A percentile compares a stretch with the other conserved stretches of the same genome.
Conservation (phyloP, 2,888 invertebrate genomes). For the Parasteatoda lunata region DNA sequence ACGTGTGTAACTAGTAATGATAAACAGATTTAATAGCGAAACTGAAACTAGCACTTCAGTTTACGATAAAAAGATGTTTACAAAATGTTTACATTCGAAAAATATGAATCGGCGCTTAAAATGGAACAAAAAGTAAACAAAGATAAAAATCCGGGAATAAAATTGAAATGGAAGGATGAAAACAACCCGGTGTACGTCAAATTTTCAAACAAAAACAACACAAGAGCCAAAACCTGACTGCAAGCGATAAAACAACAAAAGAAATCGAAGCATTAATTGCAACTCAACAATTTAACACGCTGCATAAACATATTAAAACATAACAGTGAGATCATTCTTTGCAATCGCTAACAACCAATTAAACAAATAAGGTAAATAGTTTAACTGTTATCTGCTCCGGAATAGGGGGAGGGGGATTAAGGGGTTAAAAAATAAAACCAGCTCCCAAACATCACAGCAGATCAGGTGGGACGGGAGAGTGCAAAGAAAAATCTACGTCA, state of each 20-base stretch:
- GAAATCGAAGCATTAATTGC: background rate
- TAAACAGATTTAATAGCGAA: too few species aligned
- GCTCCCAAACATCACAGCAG: constrained; percentile 26
- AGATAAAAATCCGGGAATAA: background rate
- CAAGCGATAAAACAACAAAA: background rate
- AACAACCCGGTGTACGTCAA: background rate
- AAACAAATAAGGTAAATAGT: background rate
- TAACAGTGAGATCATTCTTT: background rate
- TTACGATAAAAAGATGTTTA: too few species aligned
- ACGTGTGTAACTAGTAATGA: too few species aligned
- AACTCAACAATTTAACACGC: background rate
- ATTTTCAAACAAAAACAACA: background rate
- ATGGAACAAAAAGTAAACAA: background rate
- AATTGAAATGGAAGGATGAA: background rate
- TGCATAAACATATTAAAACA: constrained; percentile 1
- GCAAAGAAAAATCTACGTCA: constrained; percentile 45
- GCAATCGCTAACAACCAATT: background rate
- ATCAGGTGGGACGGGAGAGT: background rate
- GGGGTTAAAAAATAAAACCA: background rate
- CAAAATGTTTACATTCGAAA: too few species aligned
- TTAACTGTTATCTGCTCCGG: background rate
- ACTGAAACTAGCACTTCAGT: too few species aligned
- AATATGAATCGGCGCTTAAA: too few species aligned
- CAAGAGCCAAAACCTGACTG: background rate
- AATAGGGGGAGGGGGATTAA: background rate